Conservation (phyloP, 1,140 invertebrate species). For the Babylonia areolata region DNA sequence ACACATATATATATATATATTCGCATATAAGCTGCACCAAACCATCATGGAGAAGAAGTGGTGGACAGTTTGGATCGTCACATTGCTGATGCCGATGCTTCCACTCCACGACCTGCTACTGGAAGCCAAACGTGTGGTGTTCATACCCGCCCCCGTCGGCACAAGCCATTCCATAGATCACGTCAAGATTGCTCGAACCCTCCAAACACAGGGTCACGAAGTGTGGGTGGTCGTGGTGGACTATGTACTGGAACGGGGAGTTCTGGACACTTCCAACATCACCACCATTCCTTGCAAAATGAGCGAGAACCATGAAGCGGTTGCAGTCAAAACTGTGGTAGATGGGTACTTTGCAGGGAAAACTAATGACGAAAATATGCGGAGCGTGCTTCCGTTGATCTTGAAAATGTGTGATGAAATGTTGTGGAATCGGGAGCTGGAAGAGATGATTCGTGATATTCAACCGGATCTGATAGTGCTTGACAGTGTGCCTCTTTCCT, state of each 20-base stretch:
- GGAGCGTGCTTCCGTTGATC: not conserved
- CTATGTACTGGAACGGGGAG: not conserved
- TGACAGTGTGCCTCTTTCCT: not conserved
- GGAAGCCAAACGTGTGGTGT: conserved; percentile 30
- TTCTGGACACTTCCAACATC: conserved; percentile 13
- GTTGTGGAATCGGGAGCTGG: not conserved
- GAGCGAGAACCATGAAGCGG: not conserved
- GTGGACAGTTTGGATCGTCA: no score
- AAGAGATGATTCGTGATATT: not conserved
- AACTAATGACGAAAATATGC: not conserved
- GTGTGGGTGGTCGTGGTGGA: conserved; percentile 18
- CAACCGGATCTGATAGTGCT: conserved; percentile 30
- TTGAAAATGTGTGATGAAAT: not conserved
- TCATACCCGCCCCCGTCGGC: conserved; percentile 4
- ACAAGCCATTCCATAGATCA: conserved; percentile 17
- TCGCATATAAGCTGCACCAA: no score
- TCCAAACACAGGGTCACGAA: conserved; percentile 28
- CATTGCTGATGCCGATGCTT: no score
- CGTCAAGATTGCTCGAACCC: conserved; percentile 27
- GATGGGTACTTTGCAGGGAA: not conserved
- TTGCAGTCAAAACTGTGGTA: not conserved
- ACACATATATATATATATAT: no score
- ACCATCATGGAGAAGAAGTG: no score
- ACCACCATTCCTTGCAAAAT: conserved; percentile 17
- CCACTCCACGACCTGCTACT: no score